A percentile compares a stretch with the other conserved stretches of the same genome.
phyloP scores from a whole-genome alignment of 2,888 invertebrate genomes.

The Tolmerus cingulatus region DNA sequence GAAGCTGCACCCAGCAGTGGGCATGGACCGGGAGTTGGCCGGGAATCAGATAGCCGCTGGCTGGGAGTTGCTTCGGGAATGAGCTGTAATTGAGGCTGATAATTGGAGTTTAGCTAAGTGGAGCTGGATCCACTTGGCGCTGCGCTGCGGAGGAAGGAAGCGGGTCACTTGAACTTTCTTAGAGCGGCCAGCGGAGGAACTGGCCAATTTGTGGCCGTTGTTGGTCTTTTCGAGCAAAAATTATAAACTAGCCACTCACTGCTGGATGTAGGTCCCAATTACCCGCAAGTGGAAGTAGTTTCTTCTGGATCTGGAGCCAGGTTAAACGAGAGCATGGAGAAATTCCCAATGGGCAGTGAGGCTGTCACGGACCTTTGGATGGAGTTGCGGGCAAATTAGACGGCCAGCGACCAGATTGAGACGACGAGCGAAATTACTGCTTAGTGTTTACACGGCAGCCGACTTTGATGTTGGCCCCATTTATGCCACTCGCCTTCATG shows the following conservation, averaged over 20 bases:
- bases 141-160: neutral
- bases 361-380: neutral
- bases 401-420: neutral
- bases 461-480: neutral
- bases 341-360: neutral
- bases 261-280: neutral
- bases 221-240: neutral
- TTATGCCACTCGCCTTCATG: neutral
- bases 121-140: neutral
- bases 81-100: slow-evolving; percentile 37
- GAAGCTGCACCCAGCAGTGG: neutral
- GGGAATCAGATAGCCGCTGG: neutral
- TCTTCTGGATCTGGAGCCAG: neutral
- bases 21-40: neutral
- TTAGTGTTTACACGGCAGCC: neutral
- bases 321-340: neutral
- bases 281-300: neutral
- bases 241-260: neutral
- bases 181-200: neutral
- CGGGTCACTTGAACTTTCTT: neutral
- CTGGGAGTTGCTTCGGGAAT: slow-evolving; percentile 19
- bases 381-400: neutral
- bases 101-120: slow-evolving; percentile 37
- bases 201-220: neutral
- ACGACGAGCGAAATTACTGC: neutral